Base-by-base conservation (phyloP, 2,113 vertebrate genomes). In the Callocephalon fimbriatum region DNA sequence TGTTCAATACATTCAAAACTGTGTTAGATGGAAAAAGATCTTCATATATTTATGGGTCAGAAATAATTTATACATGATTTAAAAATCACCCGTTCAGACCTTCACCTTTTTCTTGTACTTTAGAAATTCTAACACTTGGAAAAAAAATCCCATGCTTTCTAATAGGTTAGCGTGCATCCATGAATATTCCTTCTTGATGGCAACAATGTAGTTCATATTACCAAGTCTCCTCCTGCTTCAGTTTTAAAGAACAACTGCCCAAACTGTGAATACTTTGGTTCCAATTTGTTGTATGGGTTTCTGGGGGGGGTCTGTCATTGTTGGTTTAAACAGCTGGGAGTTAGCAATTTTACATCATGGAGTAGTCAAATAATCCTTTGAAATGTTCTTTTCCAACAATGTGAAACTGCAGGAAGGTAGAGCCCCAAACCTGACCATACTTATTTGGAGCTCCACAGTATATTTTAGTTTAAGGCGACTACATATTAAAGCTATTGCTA, bases 261-360 rank as follows among this genome's bases (percentile, higher is more conserved):
- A 17, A 83, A 51, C 17, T 13, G 50, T 8, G 5, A n/a, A 26
- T 35, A 66, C 17, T 44, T 44, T 17, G 31, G 19, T 63, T 82
- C 16, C 58, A 35, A 12, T 37, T 77, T 42, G 5, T 40, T 51
- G 23, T 35, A 65, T 19, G 12, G 25, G 4, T 16, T 70, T 54
- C 18, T 18, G 3, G 17, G n/a, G 9, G 15, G 9, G 12, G 14
- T 2, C 15, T n/a, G 38, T 20, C 7, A 9, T 8, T 8, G 3
- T 18, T 65, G 17, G 23, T 65, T 53, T 40, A 35, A 66, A 38
- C n/a, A 82, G 44, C 8, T 51, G 13, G 17, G 21, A 71, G 38
- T 16, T 40, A 50, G 22, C 17, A 63, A 45, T 50, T 75, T 22
- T 63, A 51, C 29, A 44, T 35, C 47, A 50, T 11, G 22, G 31